Conservation (phyloP, 2,797 vertebrate genomes). For the Ataeniobius toweri region DNA sequence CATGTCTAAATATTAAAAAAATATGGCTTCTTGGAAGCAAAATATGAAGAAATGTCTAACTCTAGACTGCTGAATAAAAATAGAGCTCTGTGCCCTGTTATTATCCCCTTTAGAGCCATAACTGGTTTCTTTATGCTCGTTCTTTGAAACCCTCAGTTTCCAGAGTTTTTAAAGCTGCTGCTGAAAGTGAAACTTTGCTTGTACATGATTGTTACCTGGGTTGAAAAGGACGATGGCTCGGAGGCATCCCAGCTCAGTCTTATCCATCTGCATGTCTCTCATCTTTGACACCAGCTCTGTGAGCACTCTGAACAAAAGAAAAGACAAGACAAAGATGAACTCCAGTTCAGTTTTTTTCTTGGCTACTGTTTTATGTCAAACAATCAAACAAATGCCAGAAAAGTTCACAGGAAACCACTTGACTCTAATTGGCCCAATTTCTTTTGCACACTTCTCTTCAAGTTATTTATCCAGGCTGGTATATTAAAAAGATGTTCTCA, state of each 20-base stretch:
- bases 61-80: not conserved
- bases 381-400: conserved; percentile 5
- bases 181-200: not conserved
- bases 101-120: not conserved
- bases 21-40: not conserved
- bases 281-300: conserved; percentile 98
- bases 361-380: conserved; percentile 18
- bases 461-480: conserved; percentile 25
- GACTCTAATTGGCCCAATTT: conserved; percentile 26
- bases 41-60: not conserved
- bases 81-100: not conserved
- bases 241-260: conserved; percentile 96
- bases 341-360: conserved; percentile 1
- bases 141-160: not conserved
- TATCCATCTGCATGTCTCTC: conserved; percentile 99
- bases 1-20: not conserved
- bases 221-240: conserved; percentile 97
- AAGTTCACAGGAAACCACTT: conserved; percentile 32
- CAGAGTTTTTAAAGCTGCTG: not conserved
- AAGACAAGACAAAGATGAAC: conserved; percentile 13
- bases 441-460: conserved; percentile 15
- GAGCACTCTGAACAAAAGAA: conserved; percentile 84
- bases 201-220: conserved; percentile 81
- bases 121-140: not conserved
- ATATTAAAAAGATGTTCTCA: conserved; percentile 38